These are phyloP conservation scores for Proctacanthus coquilletti DNA, from an alignment of 1,140 invertebrate genomes.

Conservation along the genomic window DNA sequence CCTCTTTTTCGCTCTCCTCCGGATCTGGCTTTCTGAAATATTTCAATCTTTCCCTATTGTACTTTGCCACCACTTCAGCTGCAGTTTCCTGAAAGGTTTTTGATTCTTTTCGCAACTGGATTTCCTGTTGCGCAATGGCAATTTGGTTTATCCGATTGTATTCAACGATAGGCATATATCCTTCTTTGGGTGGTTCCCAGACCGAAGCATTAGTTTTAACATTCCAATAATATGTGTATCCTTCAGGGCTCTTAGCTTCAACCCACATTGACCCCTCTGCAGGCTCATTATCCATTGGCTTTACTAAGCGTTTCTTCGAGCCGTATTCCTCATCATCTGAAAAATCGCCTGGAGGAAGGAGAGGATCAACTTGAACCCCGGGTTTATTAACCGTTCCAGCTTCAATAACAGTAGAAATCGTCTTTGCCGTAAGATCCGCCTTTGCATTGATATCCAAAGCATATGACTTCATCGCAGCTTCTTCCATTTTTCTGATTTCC, in stretches of 20 bases:
- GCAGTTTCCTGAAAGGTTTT: constrained; percentile 19
- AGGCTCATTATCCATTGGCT: constrained; percentile 15
- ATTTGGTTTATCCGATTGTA: constrained; percentile 40
- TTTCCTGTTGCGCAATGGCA: constrained; percentile 34
- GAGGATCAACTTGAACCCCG: constrained; percentile 21
- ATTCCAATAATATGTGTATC: constrained; percentile 67
- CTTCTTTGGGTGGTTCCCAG: constrained; percentile 48
- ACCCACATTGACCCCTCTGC: constrained; percentile 42
- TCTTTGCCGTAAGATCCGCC: constrained; percentile 52
- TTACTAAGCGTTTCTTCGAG: constrained; percentile 24
- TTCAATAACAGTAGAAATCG: constrained; percentile 16
- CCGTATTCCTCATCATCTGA: constrained; percentile 29
- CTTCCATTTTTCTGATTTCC: constrained; percentile 80
- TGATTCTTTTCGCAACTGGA: constrained; percentile 22
- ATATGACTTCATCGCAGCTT: constrained; percentile 68
- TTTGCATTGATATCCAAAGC: constrained; percentile 45
- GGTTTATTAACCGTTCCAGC: not conserved
- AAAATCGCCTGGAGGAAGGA: constrained; percentile 15
- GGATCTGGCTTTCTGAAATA: constrained; percentile 12
- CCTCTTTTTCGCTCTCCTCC: constrained; percentile 30
- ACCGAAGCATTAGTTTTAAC: constrained; percentile 49
- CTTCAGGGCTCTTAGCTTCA: constrained; percentile 50
- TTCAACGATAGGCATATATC: constrained; percentile 43
- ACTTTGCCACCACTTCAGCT: constrained; percentile 26
- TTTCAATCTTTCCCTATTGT: constrained; percentile 30